phyloP scores from a whole-genome alignment of 2,888 invertebrate species.

The Hylaea fasciaria region DNA sequence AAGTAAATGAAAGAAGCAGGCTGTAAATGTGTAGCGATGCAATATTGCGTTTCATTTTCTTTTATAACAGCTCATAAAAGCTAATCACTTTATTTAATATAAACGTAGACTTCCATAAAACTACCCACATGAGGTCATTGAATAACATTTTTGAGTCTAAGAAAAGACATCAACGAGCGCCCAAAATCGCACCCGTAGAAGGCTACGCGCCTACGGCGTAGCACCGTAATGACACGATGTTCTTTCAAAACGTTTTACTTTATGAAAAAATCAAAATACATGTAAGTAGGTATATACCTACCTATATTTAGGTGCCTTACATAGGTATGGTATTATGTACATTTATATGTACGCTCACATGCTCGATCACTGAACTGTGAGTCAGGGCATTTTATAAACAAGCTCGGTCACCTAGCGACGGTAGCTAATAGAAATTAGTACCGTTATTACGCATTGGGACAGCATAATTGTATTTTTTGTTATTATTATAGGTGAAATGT shows the following conservation, averaged over 20 bases:
- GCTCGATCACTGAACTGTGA: not conserved
- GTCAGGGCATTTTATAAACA: slow-evolving; percentile 5
- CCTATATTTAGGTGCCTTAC: not conserved
- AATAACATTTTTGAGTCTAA: not conserved
- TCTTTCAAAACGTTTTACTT: too few species aligned
- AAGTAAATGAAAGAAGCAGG: too few species aligned
- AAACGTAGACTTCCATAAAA: too few species aligned
- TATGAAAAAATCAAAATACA: too few species aligned
- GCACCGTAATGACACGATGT: not conserved
- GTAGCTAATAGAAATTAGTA: slow-evolving; percentile 44
- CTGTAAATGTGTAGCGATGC: too few species aligned
- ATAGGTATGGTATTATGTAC: not conserved
- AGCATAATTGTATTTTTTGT: slow-evolving; percentile 61
- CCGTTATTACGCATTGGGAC: slow-evolving; percentile 52
- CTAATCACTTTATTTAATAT: too few species aligned
- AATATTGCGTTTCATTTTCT: too few species aligned
- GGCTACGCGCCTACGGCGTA: slow-evolving; percentile 20
- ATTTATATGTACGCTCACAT: not conserved
- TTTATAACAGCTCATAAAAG: too few species aligned
- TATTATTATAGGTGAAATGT: slow-evolving; percentile 66
- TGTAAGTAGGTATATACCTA: not conserved
- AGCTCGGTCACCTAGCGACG: slow-evolving; percentile 61
- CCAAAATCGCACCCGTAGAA: not conserved
- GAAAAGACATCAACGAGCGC: slow-evolving; percentile 12
- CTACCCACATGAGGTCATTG: too few species aligned